phyloP scores from a whole-genome alignment of 2,888 invertebrate genomes.

The Diloba caeruleocephala region DNA sequence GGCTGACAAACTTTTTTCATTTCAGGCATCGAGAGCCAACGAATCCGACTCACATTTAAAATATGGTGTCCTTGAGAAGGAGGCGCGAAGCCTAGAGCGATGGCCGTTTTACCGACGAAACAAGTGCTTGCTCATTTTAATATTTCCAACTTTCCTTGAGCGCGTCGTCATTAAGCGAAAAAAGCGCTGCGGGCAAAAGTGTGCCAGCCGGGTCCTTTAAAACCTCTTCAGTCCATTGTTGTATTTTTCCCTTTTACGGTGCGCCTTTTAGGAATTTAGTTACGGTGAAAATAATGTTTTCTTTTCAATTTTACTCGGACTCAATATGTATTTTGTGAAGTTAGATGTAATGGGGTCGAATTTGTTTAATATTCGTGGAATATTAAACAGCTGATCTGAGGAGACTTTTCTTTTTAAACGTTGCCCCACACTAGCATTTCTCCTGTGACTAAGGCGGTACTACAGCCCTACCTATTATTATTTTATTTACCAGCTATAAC shows the following conservation, averaged over 20 bases:
- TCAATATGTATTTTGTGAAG: conserved; percentile 31
- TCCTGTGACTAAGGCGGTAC: too few relatives aligned
- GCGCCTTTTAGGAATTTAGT: conserved; percentile 52
- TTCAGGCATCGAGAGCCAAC: conserved; percentile 50
- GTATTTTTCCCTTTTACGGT: conserved; percentile 69
- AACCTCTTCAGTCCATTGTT: conserved; percentile 81
- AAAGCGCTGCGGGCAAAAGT: conserved; percentile 77
- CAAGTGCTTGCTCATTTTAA: conserved; percentile 88
- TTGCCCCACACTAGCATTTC: too few relatives aligned
- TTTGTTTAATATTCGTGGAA: not conserved
- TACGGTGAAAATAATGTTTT: conserved; percentile 48
- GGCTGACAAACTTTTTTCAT: conserved; percentile 58
- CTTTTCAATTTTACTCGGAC: conserved; percentile 34
- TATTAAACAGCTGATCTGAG: too few relatives aligned
- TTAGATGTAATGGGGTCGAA: conserved; percentile 18
- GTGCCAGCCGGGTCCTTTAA: conserved; percentile 78
- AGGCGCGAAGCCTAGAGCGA: conserved; percentile 80
- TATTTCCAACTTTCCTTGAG: conserved; percentile 82
- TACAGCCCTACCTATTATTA: too few relatives aligned
- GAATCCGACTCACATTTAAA: conserved; percentile 51
- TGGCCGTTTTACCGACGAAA: conserved; percentile 81
- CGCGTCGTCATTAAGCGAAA: conserved; percentile 83
- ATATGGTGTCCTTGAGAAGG: conserved; percentile 58
- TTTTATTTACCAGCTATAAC: too few relatives aligned
- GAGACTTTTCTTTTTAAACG: too few relatives aligned